These are phyloP conservation scores for Andrena flavipes DNA, from an alignment of 2,888 invertebrate genomes.

Conservation along the genomic window DNA sequence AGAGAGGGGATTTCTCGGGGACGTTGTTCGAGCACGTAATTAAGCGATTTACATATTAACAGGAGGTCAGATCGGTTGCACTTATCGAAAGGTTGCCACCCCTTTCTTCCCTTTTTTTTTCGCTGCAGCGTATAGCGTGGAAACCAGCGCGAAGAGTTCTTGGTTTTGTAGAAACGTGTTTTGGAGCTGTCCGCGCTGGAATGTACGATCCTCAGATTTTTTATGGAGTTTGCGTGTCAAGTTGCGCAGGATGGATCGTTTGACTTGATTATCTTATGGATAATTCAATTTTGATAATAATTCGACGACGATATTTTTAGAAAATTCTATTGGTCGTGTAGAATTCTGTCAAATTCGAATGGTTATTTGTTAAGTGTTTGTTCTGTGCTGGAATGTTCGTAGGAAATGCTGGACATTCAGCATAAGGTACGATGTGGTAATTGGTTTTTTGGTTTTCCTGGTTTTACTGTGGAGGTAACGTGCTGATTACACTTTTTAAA, in stretches of 20 bases:
- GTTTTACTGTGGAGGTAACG: not conserved
- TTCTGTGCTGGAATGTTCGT: no score
- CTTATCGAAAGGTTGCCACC: slow-evolving; percentile 19
- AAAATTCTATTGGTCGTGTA: no score
- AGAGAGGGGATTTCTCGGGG: not conserved
- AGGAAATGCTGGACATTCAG: no score
- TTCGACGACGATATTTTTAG: no score
- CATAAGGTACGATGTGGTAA: not conserved
- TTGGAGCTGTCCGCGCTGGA: not conserved
- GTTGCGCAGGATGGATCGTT: no score
- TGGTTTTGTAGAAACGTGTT: slow-evolving; percentile 1
- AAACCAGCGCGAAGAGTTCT: slow-evolving; percentile 2
- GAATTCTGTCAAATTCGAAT: no score
- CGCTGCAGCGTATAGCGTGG: not conserved
- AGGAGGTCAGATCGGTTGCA: slow-evolving; percentile 29
- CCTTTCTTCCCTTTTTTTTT: not conserved
- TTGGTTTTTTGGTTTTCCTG: not conserved
- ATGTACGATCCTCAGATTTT: no score
- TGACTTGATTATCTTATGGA: no score
- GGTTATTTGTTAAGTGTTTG: no score
- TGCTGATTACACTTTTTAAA: not conserved
- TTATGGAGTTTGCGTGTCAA: no score
- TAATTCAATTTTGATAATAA: no score
- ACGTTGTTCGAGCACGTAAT: slow-evolving; percentile 28
- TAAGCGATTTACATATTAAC: slow-evolving; percentile 44